Percentiles rank a stretch among this genome's conserved stretches.
Evolutionary conservation across 2,888 invertebrate genomes (phyloP).

Genomic region (Oscheius sp.): DNA sequence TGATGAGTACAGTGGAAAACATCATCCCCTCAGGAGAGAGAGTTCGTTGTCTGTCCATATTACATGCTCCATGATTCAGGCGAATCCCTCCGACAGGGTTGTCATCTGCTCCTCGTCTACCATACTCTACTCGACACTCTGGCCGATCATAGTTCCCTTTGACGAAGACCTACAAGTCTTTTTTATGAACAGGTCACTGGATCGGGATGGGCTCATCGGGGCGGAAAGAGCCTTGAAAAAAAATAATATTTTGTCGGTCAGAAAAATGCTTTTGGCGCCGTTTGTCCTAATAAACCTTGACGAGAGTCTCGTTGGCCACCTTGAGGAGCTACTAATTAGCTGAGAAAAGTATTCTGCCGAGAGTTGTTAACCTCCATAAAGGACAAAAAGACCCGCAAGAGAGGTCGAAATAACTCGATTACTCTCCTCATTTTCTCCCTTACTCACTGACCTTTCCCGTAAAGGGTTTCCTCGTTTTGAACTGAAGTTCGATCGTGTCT

Average conservation of each 20-base stretch:
- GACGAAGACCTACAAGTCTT: conserved; percentile 58
- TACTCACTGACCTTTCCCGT: conserved; percentile 45
- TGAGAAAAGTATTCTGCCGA: background rate
- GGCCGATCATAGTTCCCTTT: conserved; percentile 69
- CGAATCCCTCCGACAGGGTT: conserved; percentile 65
- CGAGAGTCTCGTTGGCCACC: too few relatives aligned
- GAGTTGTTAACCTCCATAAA: background rate
- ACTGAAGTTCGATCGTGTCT: conserved; percentile 68
- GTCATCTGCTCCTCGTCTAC: conserved; percentile 51
- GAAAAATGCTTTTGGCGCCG: background rate
- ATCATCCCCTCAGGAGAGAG: conserved; percentile 69
- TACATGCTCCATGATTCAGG: conserved; percentile 68
- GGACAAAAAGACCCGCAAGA: background rate
- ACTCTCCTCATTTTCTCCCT: too few relatives aligned
- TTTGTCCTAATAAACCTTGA: too few relatives aligned
- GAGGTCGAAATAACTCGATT: too few relatives aligned
- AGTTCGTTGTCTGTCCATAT: conserved; percentile 70
- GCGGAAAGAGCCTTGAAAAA: background rate
- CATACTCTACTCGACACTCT: conserved; percentile 62
- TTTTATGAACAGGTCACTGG: background rate
- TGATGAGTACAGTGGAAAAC: conserved; percentile 69
- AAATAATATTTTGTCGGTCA: too few relatives aligned
- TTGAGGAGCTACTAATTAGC: too few relatives aligned
- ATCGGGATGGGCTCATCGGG: background rate
- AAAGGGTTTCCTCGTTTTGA: conserved; percentile 63